phyloP scores from a whole-genome alignment of 2,888 invertebrate species.

The Crioceris asparagi region DNA sequence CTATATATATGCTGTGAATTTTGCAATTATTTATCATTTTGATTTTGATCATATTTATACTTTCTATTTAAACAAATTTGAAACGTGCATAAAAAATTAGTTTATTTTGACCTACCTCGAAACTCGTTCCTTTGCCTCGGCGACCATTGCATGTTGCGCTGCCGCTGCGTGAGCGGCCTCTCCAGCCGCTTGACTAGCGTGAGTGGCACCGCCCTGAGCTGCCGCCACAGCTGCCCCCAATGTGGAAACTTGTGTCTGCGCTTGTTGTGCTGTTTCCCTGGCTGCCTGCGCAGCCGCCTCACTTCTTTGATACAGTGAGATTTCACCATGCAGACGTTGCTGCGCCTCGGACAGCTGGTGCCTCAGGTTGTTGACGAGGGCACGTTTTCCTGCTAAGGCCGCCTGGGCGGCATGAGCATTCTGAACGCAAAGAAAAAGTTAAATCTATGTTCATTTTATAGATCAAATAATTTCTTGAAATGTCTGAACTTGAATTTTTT shows the following conservation, averaged over 20 bases:
- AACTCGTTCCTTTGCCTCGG: conserved; percentile 42
- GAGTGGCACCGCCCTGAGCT: conserved; percentile 21
- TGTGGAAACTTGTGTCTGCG: conserved; percentile 52
- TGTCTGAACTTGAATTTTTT: too few species aligned
- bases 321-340: conserved; percentile 52
- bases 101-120: too few species aligned
- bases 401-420: conserved; percentile 52
- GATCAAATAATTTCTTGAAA: too few species aligned
- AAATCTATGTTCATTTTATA: neutral
- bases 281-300: conserved; percentile 56
- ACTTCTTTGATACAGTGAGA: conserved; percentile 57
- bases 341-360: conserved; percentile 59
- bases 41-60: too few species aligned
- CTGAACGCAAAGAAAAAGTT: conserved; percentile 34
- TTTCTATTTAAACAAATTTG: too few species aligned
- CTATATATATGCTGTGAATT: too few species aligned
- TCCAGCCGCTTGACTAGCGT: conserved; percentile 18
- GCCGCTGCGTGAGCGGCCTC: conserved; percentile 20
- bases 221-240: conserved; percentile 53
- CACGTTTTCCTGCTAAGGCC: conserved; percentile 50
- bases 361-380: conserved; percentile 41
- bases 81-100: too few species aligned
- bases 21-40: too few species aligned
- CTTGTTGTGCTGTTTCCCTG: conserved; percentile 57
- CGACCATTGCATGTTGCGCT: conserved; percentile 21